Evolutionary conservation across 2,113 vertebrate genomes (phyloP), one percentile per base, ranked within the genome.

Genomic region (Apodemus sylvaticus): DNA sequence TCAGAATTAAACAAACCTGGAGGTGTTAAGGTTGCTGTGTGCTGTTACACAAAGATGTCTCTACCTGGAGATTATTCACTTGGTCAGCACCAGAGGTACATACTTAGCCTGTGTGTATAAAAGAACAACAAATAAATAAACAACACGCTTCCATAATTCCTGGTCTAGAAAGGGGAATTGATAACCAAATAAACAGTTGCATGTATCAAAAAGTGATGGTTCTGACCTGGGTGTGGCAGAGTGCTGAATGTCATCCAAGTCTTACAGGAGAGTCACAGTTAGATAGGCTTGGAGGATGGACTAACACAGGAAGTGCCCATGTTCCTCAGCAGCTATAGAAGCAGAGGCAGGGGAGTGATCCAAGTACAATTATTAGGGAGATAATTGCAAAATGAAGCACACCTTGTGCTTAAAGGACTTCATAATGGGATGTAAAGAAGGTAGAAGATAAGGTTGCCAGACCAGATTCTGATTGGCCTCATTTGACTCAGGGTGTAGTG

Each of bases 21-120:
- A 70, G 70, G 66, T 92, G 29, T 90, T 78, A 17, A 16, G 4
- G 16, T 53, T 83, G 42, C 51, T 34, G 36, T 6, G 11, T 81
- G 74, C 64, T 83, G 70, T 93, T 76, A 94, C 68, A 90, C 92
- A 77, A 90, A 95, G 85, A 58, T 39, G 24, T 66, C 86, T 71
- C n/a, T 19, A 45, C 74, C 39, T 81, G 79, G 76, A 42, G 60
- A 24, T 53, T 78, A 42, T 86, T 76, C 9, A 4, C 60, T 90
- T 60, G 36, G 89, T 96, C 68, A 83, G 68, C 53, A 39, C 9
- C 68, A 22, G 26, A 88, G 73, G 70, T 48, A 66, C 20, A 58
- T 13, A 88, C 19, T 42, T 73, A 29, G 83, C 19, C 64, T 60
- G 10, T 45, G 17, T 64, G 22, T 29, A 58, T 48, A 76, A 73